Evolutionary conservation across 2,888 invertebrate species (phyloP).

Genomic region (Elgonia sp.): DNA sequence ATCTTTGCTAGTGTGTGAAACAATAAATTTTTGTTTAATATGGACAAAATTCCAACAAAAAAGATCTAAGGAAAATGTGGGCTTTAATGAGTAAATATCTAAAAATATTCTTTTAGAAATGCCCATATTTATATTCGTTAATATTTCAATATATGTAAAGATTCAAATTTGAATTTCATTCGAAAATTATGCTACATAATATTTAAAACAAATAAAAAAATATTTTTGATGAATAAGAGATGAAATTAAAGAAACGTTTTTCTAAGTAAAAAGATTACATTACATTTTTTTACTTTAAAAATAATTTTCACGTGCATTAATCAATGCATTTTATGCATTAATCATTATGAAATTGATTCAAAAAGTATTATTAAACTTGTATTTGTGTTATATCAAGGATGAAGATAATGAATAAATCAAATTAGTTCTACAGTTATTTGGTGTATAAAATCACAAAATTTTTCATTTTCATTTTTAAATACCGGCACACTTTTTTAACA

Average conservation of each 20-base stretch:
- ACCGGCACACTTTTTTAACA: neutral
- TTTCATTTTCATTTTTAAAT: slow-evolving; percentile 15
- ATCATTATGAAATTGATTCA: no score
- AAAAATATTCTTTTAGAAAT: slow-evolving; percentile 24
- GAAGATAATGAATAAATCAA: no score
- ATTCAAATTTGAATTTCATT: neutral
- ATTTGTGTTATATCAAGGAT: no score
- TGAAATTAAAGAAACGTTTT: no score
- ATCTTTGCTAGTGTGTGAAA: neutral
- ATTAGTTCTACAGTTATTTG: neutral
- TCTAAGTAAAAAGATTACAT: no score
- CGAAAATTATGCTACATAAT: slow-evolving; percentile 11
- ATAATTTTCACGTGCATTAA: no score
- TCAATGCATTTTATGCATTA: no score
- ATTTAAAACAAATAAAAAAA: no score
- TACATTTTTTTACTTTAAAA: no score
- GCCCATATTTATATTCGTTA: slow-evolving; percentile 8
- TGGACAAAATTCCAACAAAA: slow-evolving; percentile 9
- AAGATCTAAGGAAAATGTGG: slow-evolving; percentile 10
- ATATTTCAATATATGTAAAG: neutral
- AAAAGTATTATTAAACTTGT: no score
- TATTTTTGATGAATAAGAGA: no score
- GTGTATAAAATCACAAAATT: neutral
- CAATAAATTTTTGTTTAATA: slow-evolving; percentile 24
- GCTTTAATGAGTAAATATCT: slow-evolving; percentile 23